Conservation (phyloP, 2,888 invertebrate species). For the Melolontha melolontha region DNA sequence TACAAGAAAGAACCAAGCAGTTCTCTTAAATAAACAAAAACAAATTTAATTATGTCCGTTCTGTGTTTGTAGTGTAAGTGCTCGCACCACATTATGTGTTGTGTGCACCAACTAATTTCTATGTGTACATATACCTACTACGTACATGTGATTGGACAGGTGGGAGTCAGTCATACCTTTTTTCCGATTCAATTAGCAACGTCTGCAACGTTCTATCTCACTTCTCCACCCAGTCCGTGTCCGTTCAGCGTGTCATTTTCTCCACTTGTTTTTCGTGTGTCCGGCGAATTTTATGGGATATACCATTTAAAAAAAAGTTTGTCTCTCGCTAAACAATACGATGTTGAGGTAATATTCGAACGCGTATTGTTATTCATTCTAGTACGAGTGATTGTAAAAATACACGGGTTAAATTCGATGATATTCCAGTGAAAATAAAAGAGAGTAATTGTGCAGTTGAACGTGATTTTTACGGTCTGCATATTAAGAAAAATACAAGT, state of each 20-base stretch:
- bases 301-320: slow-evolving; percentile 21
- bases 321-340: slow-evolving; percentile 27
- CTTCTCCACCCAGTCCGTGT: slow-evolving; percentile 3
- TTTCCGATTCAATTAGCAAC: slow-evolving; percentile 36
- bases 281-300: slow-evolving; percentile 25
- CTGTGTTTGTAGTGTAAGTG: slow-evolving; percentile 8
- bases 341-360: slow-evolving; percentile 17
- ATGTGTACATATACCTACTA: slow-evolving; percentile 21
- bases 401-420: too few species aligned
- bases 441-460: too few species aligned
- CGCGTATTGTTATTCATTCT: too few species aligned
- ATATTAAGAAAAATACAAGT: too few species aligned
- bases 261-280: slow-evolving; percentile 1
- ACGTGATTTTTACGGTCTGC: too few species aligned
- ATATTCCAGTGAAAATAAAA: too few species aligned
- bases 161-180: slow-evolving; percentile 47
- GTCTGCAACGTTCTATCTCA: slow-evolving; percentile 25
- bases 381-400: too few species aligned
- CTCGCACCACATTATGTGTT: slow-evolving; percentile 3
- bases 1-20: too few species aligned
- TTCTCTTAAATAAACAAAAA: slow-evolving; percentile 17
- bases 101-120: slow-evolving; percentile 20
- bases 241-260: slow-evolving; percentile 5
- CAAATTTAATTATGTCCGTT: slow-evolving; percentile 5
- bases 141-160: slow-evolving; percentile 44